Evolutionary conservation across 2,113 vertebrate species (phyloP), one percentile per base, ranked within the genome.

Genomic region (Eurypyga helias): DNA sequence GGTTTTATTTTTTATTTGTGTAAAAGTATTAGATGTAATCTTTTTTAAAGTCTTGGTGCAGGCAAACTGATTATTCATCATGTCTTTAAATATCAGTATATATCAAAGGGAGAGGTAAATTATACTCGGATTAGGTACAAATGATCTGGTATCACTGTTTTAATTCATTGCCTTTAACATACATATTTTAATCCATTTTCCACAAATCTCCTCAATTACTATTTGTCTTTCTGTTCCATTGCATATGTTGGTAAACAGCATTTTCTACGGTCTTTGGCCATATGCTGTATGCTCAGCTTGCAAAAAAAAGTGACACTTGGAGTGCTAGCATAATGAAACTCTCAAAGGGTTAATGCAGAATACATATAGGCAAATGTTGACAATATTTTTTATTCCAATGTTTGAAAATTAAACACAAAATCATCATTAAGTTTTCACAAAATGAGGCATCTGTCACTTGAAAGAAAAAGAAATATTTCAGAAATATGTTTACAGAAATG

Each of bases 401-500:
- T 98, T 98, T 98, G 97, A 98, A 98, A 98, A 98, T 98, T 98
- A 98, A 97, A 97, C 97, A 98, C 94, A 97, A 98, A 98, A 97
- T 97, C 96, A 95, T 98, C 98, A 93, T 97, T 97, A 98, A 98
- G 98, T 98, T 98, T 98, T 98, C 98, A 98, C 97, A 98, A 98
- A 98, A 98, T 90, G 98, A 98, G 97, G 98, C 98, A 98, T 98
- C 98, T 98, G 98, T 98, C 98, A 70, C 98, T 98, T 97, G 98
- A 98, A 98, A 96, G 95, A 97, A 96, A 98, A 98, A 95, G 98
- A 98, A 98, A 98, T 98, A 98, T 98, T 98, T 98, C 98, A 97
- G 98, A 98, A 98, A 98, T 98, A 98, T 98, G 98, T 98, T 98
- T 98, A 98, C 98, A 98, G 98, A 98, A 98, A 98, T 98, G 98